A percentile compares a stretch with the other conserved stretches of the same genome.
Evolutionary conservation across 2,113 vertebrate genomes (phyloP).

Genomic region (Laterallus jamaicensis): DNA sequence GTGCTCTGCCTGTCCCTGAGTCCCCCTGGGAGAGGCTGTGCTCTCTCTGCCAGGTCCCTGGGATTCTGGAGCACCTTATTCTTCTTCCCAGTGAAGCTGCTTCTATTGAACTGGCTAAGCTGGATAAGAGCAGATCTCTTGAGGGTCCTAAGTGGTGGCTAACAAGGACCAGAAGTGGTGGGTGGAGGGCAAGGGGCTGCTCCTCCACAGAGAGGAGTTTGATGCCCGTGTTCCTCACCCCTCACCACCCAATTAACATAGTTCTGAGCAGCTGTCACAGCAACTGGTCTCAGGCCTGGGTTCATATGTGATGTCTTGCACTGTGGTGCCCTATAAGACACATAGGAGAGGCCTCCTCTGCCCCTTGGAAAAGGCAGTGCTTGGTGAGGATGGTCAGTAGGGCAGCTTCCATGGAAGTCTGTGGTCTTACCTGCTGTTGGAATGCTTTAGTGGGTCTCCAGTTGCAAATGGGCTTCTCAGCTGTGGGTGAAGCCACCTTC

Average conservation of each 20-base stretch:
- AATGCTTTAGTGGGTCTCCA: not conserved
- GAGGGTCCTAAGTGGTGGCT: not conserved
- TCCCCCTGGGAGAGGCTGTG: fast-evolving
- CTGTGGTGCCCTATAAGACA: not conserved
- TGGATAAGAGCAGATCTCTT: not conserved
- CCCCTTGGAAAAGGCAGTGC: not conserved
- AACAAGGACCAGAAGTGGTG: not conserved
- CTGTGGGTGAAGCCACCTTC: not conserved
- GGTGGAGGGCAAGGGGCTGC: not conserved
- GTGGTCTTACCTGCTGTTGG: not conserved
- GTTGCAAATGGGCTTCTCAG: not conserved
- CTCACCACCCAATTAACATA: not conserved
- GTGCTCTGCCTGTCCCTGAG: fast-evolving
- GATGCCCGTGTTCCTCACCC: not conserved
- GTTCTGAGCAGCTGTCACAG: not conserved
- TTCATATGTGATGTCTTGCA: fast-evolving
- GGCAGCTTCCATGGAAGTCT: not conserved
- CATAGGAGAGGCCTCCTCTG: not conserved
- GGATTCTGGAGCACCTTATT: not conserved
- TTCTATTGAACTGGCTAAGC: fast-evolving
- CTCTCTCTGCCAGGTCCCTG: not conserved
- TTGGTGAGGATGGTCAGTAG: not conserved
- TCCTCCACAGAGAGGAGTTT: no score
- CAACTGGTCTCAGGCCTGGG: not conserved
- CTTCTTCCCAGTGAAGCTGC: not conserved